These are phyloP conservation scores for Laterallus jamaicensis DNA, from an alignment of 2,113 vertebrate species.

Conservation along the genomic window DNA sequence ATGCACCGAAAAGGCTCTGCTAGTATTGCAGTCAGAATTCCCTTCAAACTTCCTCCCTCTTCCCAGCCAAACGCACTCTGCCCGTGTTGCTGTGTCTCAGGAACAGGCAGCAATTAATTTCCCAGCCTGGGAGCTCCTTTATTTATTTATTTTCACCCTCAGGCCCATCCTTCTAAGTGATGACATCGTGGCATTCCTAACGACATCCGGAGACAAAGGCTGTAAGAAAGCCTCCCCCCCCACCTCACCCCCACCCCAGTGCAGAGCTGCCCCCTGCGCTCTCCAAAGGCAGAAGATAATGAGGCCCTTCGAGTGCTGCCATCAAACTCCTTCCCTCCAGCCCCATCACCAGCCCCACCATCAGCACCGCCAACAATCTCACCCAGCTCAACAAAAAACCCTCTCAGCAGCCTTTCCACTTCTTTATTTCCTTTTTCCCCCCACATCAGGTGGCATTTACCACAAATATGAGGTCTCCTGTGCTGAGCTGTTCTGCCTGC, in stretches of 20 bases:
- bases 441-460: background rate
- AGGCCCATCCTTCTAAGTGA: background rate
- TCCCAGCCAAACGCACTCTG: background rate
- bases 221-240: background rate
- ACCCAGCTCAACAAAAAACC: too few species aligned
- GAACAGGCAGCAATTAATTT: constrained; percentile 24
- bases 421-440: too few species aligned
- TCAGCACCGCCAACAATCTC: background rate
- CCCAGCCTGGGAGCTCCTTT: background rate
- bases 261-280: background rate
- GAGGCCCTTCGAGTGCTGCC: background rate
- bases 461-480: background rate
- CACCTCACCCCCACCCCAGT: background rate
- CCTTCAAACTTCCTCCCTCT: background rate
- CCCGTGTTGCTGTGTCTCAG: background rate
- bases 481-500: background rate
- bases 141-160: background rate
- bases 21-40: background rate
- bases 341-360: background rate
- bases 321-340: background rate
- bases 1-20: fast-evolving
- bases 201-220: background rate
- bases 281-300: background rate
- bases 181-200: background rate
- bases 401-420: background rate